These are phyloP conservation scores for Sphaeramia orbicularis DNA, from an alignment of 2,797 vertebrate species.

Conservation along the genomic window DNA sequence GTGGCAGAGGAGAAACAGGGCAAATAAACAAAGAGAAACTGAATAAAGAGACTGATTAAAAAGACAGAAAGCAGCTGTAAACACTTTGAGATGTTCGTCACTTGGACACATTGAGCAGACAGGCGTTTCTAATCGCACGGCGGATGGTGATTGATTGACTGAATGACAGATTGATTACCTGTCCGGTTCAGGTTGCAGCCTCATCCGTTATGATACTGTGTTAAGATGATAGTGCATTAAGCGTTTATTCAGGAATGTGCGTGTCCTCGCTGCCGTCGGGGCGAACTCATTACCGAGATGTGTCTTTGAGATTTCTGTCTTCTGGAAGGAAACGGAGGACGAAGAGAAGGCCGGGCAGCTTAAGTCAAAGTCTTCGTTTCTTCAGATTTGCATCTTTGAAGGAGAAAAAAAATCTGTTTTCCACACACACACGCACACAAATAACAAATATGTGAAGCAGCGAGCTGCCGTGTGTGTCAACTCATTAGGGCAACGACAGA, in stretches of 20 bases:
- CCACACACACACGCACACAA: no score
- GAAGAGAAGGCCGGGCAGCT: constrained; percentile 17
- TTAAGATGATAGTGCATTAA: constrained; percentile 52
- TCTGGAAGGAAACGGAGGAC: constrained; percentile 41
- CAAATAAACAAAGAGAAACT: no score
- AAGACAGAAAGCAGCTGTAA: constrained; percentile 6
- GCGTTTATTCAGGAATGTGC: constrained; percentile 45
- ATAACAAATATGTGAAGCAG: constrained; percentile 24
- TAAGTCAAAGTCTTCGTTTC: constrained; percentile 34
- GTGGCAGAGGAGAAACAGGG: no score
- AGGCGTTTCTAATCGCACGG: constrained; percentile 9
- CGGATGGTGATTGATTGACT: constrained; percentile 40
- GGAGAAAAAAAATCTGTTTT: constrained; percentile 4
- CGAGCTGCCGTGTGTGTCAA: constrained; percentile 35
- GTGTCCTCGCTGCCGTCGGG: constrained; percentile 35
- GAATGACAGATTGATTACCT: constrained; percentile 57
- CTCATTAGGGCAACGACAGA: constrained; percentile 54
- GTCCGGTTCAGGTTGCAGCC: constrained; percentile 47
- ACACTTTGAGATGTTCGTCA: constrained; percentile 16
- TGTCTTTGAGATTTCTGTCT: constrained; percentile 49
- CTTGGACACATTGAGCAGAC: constrained; percentile 11
- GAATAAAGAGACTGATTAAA: not conserved
- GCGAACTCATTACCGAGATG: constrained; percentile 51
- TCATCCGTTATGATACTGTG: constrained; percentile 44
- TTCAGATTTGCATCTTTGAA: constrained; percentile 54